Evolutionary conservation across 2,113 vertebrate species (phyloP).

Genomic region (Leptosomus discolor): DNA sequence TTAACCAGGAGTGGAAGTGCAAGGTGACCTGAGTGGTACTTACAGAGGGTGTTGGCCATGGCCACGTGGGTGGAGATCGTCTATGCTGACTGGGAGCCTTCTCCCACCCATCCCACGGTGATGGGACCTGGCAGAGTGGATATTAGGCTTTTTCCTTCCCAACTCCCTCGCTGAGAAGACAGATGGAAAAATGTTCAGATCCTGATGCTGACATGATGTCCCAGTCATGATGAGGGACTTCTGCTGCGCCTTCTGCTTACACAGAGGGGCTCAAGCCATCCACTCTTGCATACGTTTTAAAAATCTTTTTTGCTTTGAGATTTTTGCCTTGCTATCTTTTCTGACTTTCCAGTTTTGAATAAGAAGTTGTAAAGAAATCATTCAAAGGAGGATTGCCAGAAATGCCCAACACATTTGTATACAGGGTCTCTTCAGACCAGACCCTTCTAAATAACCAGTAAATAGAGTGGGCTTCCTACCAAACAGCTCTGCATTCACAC

Average conservation of each 20-base stretch:
- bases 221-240: not conserved
- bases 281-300: not conserved
- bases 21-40: not conserved
- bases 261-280: accelerated
- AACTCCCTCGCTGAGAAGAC: not conserved
- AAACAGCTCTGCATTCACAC: not conserved
- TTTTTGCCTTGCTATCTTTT: not conserved
- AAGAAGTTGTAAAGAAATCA: not conserved
- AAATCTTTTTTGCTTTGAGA: not conserved
- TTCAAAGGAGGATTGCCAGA: not conserved
- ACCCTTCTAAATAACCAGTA: not conserved
- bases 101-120: accelerated
- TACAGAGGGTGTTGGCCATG: accelerated
- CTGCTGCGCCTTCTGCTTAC: not conserved
- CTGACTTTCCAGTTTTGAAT: not conserved
- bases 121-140: not conserved
- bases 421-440: not conserved
- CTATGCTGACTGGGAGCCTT: not conserved
- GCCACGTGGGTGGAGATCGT: not conserved
- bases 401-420: not conserved
- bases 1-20: not conserved
- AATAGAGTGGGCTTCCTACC: not conserved
- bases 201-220: not conserved
- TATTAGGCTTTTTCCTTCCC: not conserved
- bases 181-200: not conserved